Percentiles rank a stretch among this genome's conserved stretches.
Conservation (phyloP, 2,888 invertebrate species). For the Nomada fucata region DNA sequence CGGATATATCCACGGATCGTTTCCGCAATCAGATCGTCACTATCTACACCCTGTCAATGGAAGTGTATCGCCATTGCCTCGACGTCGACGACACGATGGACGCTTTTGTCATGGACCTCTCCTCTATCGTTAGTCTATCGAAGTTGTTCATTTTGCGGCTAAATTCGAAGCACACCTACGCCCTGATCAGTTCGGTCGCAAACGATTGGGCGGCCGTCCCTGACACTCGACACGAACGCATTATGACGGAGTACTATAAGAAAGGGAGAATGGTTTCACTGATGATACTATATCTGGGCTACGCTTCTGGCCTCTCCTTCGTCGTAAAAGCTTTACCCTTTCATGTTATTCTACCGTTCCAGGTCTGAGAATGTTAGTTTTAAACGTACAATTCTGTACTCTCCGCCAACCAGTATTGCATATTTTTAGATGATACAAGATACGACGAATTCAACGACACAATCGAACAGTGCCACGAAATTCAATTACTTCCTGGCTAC, state of each 20-base stretch:
- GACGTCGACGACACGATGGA: constrained; percentile 63
- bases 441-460: neutral
- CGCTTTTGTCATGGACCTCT: constrained; percentile 61
- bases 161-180: constrained; percentile 47
- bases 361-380: constrained; percentile 17
- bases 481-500: constrained; percentile 55
- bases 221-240: constrained; percentile 30
- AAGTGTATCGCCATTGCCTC: constrained; percentile 57
- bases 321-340: constrained; percentile 51
- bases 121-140: constrained; percentile 48
- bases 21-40: constrained; percentile 56
- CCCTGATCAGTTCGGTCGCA: constrained; percentile 47
- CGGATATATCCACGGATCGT: constrained; percentile 1
- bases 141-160: constrained; percentile 54
- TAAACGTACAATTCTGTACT: too few relatives aligned
- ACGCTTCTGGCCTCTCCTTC: constrained; percentile 57
- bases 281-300: constrained; percentile 60
- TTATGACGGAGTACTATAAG: constrained; percentile 57
- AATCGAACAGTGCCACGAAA: neutral
- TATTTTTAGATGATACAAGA: neutral
- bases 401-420: too few relatives aligned
- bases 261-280: constrained; percentile 56
- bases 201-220: constrained; percentile 54
- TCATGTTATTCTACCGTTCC: constrained; percentile 17
- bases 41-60: constrained; percentile 59